Evolutionary conservation across 2,888 invertebrate species (phyloP), one percentile per base, ranked within the genome.

Genomic region (Napeogenes sylphis): DNA sequence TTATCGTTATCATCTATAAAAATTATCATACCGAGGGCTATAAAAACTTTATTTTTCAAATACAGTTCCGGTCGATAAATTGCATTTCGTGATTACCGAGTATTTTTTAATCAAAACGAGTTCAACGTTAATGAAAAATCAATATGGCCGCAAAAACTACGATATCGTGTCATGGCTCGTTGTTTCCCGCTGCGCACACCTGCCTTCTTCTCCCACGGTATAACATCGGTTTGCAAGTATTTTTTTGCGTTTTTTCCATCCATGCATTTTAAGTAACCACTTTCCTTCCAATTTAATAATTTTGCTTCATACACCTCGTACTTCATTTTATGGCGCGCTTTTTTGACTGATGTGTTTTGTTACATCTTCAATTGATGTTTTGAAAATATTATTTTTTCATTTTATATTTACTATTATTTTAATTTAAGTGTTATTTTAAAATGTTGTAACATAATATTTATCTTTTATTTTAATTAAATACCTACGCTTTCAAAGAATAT

Each of bases 191-290:
- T 58, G 64, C 63, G 65, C 66, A 59, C 87, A 90, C 89, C 90
- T 89, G 90, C 87, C 72, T 74, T 62, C 70, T 80, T 85, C 87
- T 89, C 90, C 88, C 90, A 90, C 89, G 89, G 83, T 84, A 70
- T 80, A 78, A 77, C 80, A 78, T 73, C 72, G 73, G 74, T 77
- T 75, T 76, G 77, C 78, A 73, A 73, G 62, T 51, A 51, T 45
- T 74, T 76, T 75, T 81, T 82, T 80, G 74, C 74, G 75, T 75
- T 79, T 77, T 76, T 76, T 73, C 73, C 77, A 73, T 76, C 81
- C 84, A 83, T 84, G 83, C 82, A 83, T 85, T 83, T 82, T 81
- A 82, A 84, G 78, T 75, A 75, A 80, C 79, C 81, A 86, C 87
- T 88, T 90, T 89, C 87, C 84, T 83, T 82, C 78, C 83, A 87